Conservation (phyloP, 2,797 vertebrate genomes). For the Halcyon leucocephala region DNA sequence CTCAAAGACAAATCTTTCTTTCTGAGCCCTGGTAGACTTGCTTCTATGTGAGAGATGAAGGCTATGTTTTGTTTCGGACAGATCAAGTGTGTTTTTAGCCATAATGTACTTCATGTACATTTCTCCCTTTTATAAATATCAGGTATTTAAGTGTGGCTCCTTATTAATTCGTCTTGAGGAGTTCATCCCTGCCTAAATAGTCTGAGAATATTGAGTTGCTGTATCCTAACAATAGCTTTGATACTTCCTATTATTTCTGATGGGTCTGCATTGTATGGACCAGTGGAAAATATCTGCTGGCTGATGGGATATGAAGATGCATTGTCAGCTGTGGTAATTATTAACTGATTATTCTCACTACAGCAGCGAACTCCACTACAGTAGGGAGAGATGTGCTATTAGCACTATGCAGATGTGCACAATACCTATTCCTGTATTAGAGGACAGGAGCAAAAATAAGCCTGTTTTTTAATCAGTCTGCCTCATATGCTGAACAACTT, state of each 20-base stretch:
- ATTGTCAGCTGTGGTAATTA: background rate
- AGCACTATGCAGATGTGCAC: fast-evolving
- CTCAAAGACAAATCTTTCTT: constrained; percentile 58
- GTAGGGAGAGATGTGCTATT: background rate
- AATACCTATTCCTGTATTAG: background rate
- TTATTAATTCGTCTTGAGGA: constrained; percentile 31
- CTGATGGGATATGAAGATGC: background rate
- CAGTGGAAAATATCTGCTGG: background rate
- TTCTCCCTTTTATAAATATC: constrained; percentile 24
- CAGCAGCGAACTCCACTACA: fast-evolving
- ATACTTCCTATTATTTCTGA: background rate
- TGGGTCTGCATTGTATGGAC: background rate
- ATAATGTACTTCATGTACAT: background rate
- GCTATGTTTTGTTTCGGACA: constrained; percentile 15
- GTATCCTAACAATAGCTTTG: background rate
- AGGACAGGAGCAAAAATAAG: background rate
- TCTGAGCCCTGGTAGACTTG: background rate
- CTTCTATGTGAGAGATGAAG: constrained; percentile 15
- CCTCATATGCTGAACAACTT: background rate
- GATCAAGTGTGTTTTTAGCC: background rate
- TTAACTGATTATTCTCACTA: background rate
- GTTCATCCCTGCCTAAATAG: background rate
- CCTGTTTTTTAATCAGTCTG: background rate
- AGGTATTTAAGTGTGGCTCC: constrained; percentile 4
- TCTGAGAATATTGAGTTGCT: background rate